phyloP scores from a whole-genome alignment of 2,797 vertebrate species.

The Oreochromis mossambicus region DNA sequence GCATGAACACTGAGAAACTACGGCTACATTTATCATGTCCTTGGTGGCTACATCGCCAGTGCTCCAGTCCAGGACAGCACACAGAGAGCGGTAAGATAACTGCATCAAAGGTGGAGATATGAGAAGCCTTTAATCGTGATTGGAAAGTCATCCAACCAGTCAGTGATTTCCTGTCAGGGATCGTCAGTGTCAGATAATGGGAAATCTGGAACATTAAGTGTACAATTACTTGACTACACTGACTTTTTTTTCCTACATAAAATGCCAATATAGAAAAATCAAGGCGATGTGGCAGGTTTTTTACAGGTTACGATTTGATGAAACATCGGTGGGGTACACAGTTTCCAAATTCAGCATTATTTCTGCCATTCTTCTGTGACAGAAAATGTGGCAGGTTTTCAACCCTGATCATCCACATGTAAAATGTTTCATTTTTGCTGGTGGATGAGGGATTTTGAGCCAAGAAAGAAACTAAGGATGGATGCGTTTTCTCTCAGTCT shows the following conservation, averaged over 20 bases:
- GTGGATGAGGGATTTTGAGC: neutral
- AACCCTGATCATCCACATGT: constrained; percentile 34
- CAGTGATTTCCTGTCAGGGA: constrained; percentile 1
- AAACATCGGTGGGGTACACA: neutral
- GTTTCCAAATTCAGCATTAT: neutral
- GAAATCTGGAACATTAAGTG: neutral
- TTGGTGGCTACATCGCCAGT: neutral
- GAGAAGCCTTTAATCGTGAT: constrained; percentile 14
- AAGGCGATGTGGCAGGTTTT: neutral
- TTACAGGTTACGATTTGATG: neutral
- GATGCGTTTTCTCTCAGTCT: neutral
- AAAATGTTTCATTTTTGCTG: constrained; percentile 1
- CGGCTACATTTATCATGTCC: constrained; percentile 57
- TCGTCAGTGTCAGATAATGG: neutral
- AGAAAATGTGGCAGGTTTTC: constrained; percentile 26
- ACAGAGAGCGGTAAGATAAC: constrained; percentile 24
- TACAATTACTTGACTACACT: neutral
- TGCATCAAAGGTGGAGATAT: constrained; percentile 28
- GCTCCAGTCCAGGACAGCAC: constrained; percentile 2
- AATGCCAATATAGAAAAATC: neutral
- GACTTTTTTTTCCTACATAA: neutral
- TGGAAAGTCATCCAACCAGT: constrained; percentile 20
- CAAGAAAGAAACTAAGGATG: neutral
- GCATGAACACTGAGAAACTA: constrained; percentile 35
- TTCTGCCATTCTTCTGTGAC: constrained; percentile 16